A percentile compares a stretch with the other conserved stretches of the same genome.
Conservation (phyloP, 2,797 vertebrate genomes). For the Alca torda region DNA sequence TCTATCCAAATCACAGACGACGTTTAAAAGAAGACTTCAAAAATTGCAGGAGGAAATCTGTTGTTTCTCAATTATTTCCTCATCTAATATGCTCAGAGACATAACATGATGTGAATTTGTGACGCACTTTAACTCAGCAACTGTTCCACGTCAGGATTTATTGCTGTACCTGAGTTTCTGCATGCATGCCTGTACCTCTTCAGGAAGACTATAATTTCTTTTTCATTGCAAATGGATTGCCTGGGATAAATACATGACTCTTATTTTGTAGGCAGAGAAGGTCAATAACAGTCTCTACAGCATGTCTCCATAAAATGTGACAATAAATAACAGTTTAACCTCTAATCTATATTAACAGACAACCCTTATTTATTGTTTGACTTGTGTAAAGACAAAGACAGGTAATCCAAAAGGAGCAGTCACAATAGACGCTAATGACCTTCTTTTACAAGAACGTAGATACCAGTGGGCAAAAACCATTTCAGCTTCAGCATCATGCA, state of each 20-base stretch:
- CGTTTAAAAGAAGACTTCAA: neutral
- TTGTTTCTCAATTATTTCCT: neutral
- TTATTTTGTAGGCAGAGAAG: constrained; percentile 13
- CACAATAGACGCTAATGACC: constrained; percentile 65
- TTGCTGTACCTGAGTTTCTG: neutral
- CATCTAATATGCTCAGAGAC: neutral
- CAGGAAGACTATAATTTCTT: neutral
- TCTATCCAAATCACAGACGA: neutral
- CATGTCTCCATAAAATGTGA: constrained; percentile 12
- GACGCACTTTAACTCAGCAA: neutral
- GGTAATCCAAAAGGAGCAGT: constrained; percentile 26
- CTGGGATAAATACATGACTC: constrained; percentile 3
- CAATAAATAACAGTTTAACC: constrained; percentile 35
- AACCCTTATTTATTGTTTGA: constrained; percentile 32
- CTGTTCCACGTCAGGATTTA: neutral
- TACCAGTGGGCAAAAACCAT: constrained; percentile 62
- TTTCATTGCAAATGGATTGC: neutral
- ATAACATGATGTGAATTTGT: neutral
- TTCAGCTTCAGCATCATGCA: constrained; percentile 67
- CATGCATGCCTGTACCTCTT: neutral
- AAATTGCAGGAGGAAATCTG: neutral
- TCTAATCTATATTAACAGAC: constrained; percentile 38
- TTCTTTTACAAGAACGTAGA: constrained; percentile 73
- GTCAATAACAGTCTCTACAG: neutral
- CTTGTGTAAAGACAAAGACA: constrained; percentile 27